Percentiles rank a stretch among this genome's conserved stretches.
phyloP scores from a whole-genome alignment of 2,888 invertebrate species.

The Onthophagus sagittarius region DNA sequence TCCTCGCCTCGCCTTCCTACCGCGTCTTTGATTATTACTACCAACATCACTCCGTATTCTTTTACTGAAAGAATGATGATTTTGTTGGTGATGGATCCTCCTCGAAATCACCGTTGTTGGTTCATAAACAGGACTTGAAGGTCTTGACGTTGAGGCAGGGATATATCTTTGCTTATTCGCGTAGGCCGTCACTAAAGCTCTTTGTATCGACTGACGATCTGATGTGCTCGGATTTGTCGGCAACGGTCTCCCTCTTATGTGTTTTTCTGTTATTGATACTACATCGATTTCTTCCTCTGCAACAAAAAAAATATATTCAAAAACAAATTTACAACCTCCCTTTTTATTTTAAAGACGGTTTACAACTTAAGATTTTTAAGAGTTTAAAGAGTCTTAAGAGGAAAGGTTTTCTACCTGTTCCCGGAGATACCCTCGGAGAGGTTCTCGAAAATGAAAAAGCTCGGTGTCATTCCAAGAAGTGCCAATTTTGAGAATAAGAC shows the following conservation, averaged over 20 bases:
- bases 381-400: not conserved
- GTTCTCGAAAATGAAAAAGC: too few relatives aligned
- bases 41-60: not conserved
- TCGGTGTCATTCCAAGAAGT: too few relatives aligned
- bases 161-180: slow-evolving; percentile 29
- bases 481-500: too few relatives aligned
- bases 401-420: too few relatives aligned
- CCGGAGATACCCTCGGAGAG: too few relatives aligned
- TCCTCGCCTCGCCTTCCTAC: not conserved
- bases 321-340: slow-evolving; percentile 11
- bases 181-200: slow-evolving; percentile 59
- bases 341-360: too few relatives aligned
- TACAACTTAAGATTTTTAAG: too few relatives aligned
- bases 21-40: not conserved
- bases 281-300: slow-evolving; percentile 84
- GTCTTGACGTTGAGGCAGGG: not conserved
- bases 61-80: not conserved
- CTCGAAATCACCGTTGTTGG: not conserved
- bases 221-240: slow-evolving; percentile 68
- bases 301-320: slow-evolving; percentile 47
- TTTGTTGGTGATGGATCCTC: not conserved
- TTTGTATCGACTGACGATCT: slow-evolving; percentile 65
- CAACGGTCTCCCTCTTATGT: slow-evolving; percentile 39
- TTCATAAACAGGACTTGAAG: not conserved
- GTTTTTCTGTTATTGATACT: slow-evolving; percentile 62